Conservation (phyloP, 2,797 vertebrate species). For the Scolopax rusticola region DNA sequence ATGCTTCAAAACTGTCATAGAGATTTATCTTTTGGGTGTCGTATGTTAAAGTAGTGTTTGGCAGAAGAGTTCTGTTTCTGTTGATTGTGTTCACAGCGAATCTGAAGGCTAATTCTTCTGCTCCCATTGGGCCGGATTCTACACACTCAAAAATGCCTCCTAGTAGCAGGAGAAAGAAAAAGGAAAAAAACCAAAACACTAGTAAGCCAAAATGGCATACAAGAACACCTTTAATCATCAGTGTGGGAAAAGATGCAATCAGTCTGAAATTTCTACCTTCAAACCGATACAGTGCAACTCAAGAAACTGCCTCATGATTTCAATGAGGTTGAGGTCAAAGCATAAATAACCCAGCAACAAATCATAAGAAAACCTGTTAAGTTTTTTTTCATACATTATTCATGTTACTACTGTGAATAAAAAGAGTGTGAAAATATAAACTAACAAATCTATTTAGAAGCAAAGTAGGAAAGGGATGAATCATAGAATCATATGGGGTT, state of each 20-base stretch:
- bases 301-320: neutral
- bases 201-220: neutral
- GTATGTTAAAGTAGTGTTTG: conserved; percentile 97
- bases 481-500: too few species aligned
- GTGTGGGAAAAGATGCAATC: neutral
- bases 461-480: neutral
- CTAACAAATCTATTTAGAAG: neutral
- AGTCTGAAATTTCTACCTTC: neutral
- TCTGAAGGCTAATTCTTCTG: conserved; percentile 98
- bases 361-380: neutral
- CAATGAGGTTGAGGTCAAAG: neutral
- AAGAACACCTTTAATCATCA: neutral
- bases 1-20: conserved; percentile 99
- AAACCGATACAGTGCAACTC: neutral
- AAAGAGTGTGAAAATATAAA: neutral
- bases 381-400: neutral
- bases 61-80: conserved; percentile 98
- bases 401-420: neutral
- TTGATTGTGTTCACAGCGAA: conserved; percentile 99
- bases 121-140: conserved; percentile 96
- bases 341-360: neutral
- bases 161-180: conserved; percentile 68
- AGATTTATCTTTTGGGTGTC: conserved; percentile 99
- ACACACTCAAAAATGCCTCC: conserved; percentile 99
- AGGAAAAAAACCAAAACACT: neutral